A percentile compares a stretch with the other conserved stretches of the same genome.
These are phyloP conservation scores for Carduelis carduelis DNA, from an alignment of 2,797 vertebrate species.

Conservation along the genomic window DNA sequence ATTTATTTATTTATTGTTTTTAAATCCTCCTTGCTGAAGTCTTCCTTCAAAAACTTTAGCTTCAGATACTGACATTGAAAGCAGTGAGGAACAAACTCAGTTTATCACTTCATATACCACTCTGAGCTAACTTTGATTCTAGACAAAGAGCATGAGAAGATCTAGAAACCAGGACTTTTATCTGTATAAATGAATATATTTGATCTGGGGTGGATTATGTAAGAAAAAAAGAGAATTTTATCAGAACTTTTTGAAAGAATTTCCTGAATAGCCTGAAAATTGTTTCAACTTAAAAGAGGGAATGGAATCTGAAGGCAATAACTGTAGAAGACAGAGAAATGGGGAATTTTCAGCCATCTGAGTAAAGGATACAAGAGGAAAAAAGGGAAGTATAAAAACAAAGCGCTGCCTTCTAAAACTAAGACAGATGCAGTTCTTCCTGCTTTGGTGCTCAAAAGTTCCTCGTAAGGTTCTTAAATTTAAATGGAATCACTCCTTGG, in stretches of 20 bases:
- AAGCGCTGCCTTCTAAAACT: neutral
- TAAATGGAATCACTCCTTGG: neutral
- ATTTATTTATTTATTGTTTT: neutral
- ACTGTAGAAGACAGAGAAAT: neutral
- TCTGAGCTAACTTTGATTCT: neutral
- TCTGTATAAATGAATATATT: neutral
- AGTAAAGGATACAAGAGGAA: neutral
- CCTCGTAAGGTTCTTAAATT: neutral
- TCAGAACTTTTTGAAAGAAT: neutral
- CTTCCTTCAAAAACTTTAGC: neutral
- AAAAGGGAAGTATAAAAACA: neutral
- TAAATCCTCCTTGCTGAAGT: neutral
- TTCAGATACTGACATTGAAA: neutral
- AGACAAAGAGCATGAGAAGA: neutral
- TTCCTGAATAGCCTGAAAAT: neutral
- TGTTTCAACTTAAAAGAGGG: neutral
- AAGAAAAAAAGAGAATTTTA: neutral
- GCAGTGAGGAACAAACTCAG: neutral
- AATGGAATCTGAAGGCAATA: neutral
- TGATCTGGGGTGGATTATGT: neutral
- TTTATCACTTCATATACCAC: neutral
- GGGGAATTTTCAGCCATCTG: accelerated
- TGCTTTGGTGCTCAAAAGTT: neutral
- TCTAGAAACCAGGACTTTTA: neutral
- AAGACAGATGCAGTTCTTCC: neutral